Evolutionary conservation across 2,797 vertebrate genomes (phyloP), one percentile per base, ranked within the genome.

Genomic region (Rhinogobio ventralis): DNA sequence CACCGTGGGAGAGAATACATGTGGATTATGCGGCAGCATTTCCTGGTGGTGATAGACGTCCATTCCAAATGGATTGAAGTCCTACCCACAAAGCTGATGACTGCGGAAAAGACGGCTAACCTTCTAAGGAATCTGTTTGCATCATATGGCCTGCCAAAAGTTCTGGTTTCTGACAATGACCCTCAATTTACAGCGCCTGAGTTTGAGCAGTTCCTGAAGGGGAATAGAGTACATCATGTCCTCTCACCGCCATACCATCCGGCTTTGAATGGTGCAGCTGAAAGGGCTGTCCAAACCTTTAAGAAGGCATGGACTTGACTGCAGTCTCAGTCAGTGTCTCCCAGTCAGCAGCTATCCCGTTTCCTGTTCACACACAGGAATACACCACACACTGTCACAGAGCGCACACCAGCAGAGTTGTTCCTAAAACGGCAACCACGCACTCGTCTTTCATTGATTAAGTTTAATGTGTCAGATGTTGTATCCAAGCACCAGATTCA

Each of bases 351-450:
- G 67, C 83, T 85, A 64, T 57, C 57, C 23, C 15, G 25, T 20
- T 85, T 85, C 60, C 28, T 75, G 69, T 85, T 81, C n/a, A 85
- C 69, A 60, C 67, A 85, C 42, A n/a, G 60, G 42, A 81, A 85
- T 79, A 75, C 69, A 39, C 51, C 60, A 33, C 73, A 84, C 30
- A 79, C 66, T 33, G 66, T 71, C 23, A 84, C 25, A 0, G 75
- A 84, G 67, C 57, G 57, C 62, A 86, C 85, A 9, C 73, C 85
- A 62, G 55, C 73, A 62, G 73, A 83, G 53, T n/a, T 75, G 77
- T 75, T 79, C 25, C 57, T 86, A 4, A 83, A 78, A 25, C 5
- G 45, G 42, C 74, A 73, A 30, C 81, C 81, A 64, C n/a, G 19
- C 49, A 86, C n/a, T 10, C 15, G 23, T 13, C 74, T 79, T 14